Evolutionary conservation across 2,113 vertebrate genomes (phyloP).

Genomic region (Scopus umbretta): DNA sequence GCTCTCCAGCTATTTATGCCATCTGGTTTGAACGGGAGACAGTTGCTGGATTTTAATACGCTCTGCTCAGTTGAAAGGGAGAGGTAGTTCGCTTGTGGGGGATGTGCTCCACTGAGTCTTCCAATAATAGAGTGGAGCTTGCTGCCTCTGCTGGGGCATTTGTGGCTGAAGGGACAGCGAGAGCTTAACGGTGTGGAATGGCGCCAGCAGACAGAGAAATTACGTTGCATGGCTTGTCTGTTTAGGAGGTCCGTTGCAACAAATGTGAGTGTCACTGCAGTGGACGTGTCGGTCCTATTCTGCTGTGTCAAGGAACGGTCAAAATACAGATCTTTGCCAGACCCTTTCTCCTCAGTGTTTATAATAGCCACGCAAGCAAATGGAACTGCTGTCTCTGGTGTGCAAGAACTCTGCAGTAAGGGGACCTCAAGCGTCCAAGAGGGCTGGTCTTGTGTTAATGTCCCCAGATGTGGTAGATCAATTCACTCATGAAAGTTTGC

Average conservation of each 20-base stretch:
- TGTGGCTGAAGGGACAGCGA: not conserved
- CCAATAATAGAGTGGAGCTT: not conserved
- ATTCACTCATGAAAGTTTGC: not conserved
- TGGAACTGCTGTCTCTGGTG: not conserved
- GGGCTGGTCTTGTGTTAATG: not conserved
- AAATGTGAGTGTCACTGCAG: not conserved
- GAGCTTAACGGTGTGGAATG: not conserved
- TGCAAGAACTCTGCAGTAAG: not conserved
- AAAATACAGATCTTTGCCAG: not conserved
- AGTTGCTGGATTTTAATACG: slow-evolving; percentile 29
- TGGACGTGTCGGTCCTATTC: not conserved
- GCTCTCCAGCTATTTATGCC: slow-evolving; percentile 50
- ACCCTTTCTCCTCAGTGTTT: not conserved
- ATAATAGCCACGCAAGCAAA: not conserved
- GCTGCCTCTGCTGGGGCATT: slow-evolving; percentile 28
- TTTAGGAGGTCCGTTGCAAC: slow-evolving; percentile 13
- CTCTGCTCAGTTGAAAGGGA: not conserved
- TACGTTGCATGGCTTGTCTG: not conserved
- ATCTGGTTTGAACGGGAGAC: slow-evolving; percentile 31
- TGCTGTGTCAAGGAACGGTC: not conserved
- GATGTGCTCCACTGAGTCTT: slow-evolving; percentile 3
- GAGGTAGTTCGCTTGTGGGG: slow-evolving; percentile 5
- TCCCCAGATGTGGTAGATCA: not conserved
- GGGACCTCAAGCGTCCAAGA: not conserved
- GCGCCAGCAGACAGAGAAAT: slow-evolving; percentile 40